Evolutionary conservation across 30 jellyfish, hydroid and myxozoan genomes (phyloP).

Genomic region (Catostylus mosaicus): DNA sequence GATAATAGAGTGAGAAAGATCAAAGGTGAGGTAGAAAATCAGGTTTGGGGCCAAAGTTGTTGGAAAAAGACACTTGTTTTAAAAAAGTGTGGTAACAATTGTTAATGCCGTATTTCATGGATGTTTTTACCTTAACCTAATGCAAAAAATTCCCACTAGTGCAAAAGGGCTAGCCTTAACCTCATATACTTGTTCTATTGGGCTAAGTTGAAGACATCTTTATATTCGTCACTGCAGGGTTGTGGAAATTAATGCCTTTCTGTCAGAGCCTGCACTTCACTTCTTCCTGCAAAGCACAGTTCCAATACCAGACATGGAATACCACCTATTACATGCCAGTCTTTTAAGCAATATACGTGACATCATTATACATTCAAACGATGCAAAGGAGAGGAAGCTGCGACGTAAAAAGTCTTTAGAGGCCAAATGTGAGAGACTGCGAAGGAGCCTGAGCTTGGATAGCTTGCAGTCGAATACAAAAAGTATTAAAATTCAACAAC

Average conservation of each 20-base stretch:
- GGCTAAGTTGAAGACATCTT: too few species aligned
- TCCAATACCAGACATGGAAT: constrained; percentile 86
- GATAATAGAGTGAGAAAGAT: too few species aligned
- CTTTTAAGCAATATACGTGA: constrained; percentile 89
- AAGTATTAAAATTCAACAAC: constrained; percentile 27
- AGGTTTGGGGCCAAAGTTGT: too few species aligned
- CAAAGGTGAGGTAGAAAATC: too few species aligned
- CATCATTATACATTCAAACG: constrained; percentile 71
- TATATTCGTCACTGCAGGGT: constrained; percentile 51
- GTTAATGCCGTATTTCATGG: too few species aligned
- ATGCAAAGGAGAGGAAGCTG: constrained; percentile 60
- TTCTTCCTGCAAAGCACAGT: constrained; percentile 90
- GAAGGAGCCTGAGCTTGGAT: constrained; percentile 83
- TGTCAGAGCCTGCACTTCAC: constrained; percentile 97
- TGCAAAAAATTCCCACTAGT: too few species aligned
- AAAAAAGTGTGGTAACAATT: too few species aligned
- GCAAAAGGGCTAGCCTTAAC: too few species aligned
- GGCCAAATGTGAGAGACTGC: constrained; percentile 57
- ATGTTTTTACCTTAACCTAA: too few species aligned
- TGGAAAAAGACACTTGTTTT: too few species aligned
- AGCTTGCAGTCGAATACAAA: constrained; percentile 52
- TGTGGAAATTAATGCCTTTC: constrained; percentile 89
- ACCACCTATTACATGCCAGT: constrained; percentile 74
- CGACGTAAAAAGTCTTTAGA: constrained; percentile 34
- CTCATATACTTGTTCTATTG: too few species aligned